Evolutionary conservation across 2,113 vertebrate genomes (phyloP).

Genomic region (Scopus umbretta): DNA sequence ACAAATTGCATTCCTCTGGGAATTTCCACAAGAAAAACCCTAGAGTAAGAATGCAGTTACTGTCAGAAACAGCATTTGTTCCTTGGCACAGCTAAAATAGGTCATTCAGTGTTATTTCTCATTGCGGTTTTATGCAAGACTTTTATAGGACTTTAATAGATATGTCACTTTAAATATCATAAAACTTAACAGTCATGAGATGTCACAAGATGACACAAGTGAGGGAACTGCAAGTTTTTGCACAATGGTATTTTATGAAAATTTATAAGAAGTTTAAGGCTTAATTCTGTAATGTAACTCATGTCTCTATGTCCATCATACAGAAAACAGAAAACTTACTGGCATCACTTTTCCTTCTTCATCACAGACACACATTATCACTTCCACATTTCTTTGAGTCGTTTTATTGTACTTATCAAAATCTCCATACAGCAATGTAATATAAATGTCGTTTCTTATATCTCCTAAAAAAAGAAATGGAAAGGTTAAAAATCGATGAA

Average conservation of each 20-base stretch:
- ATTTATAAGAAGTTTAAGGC: not conserved
- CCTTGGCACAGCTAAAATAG: conserved; percentile 37
- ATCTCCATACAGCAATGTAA: conserved; percentile 89
- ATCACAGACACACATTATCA: conserved; percentile 94
- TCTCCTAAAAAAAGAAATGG: conserved; percentile 75
- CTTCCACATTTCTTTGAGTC: conserved; percentile 95
- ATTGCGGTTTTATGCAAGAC: not conserved
- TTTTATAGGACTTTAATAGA: not conserved
- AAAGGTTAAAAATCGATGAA: not conserved
- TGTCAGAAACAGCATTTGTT: conserved; percentile 25
- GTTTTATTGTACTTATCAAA: conserved; percentile 99
- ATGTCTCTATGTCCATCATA: not conserved
- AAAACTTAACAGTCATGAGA: not conserved
- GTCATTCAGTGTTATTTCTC: not conserved
- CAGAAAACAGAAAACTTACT: conserved; percentile 68
- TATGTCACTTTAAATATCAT: not conserved
- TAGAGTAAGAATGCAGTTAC: not conserved
- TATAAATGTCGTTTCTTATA: conserved; percentile 96
- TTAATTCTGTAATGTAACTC: not conserved
- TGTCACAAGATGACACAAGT: not conserved
- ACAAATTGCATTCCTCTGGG: not conserved
- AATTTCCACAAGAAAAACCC: conserved; percentile 3
- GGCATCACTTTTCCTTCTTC: conserved; percentile 90
- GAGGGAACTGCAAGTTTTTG: not conserved
- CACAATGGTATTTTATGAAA: not conserved